Conservation (phyloP, 1,140 invertebrate genomes). For the Heliconius congener region DNA sequence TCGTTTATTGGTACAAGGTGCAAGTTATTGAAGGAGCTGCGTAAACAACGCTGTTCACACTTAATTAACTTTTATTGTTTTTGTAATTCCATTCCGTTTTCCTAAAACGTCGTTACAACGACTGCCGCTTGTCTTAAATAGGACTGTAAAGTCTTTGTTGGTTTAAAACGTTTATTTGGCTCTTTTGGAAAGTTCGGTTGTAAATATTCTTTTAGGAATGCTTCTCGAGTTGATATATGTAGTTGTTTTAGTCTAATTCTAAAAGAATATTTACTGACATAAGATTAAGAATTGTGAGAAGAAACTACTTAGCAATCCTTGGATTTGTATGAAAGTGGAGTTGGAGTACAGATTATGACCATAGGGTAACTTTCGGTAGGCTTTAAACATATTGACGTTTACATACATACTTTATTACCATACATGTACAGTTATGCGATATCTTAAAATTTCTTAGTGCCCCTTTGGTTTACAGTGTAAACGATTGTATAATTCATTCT, state of each 20-base stretch:
- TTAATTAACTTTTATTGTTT: conserved; percentile 44
- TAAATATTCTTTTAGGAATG: neutral
- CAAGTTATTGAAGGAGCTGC: conserved; percentile 29
- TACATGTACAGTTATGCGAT: too few species aligned
- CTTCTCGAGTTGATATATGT: neutral
- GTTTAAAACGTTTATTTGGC: neutral
- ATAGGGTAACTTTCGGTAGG: too few species aligned
- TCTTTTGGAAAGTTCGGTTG: neutral
- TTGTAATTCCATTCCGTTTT: conserved; percentile 26
- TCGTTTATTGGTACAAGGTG: conserved; percentile 25
- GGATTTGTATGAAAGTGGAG: too few species aligned
- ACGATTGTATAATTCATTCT: conserved; percentile 8
- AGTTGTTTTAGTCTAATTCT: neutral
- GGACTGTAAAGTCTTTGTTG: neutral
- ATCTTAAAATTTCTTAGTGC: too few species aligned
- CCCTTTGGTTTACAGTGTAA: too few species aligned
- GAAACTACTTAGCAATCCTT: too few species aligned
- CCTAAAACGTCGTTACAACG: conserved; percentile 2
- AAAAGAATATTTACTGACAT: conserved; percentile 26
- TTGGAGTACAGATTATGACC: too few species aligned
- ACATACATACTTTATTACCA: too few species aligned
- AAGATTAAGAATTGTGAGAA: too few species aligned
- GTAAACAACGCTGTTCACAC: conserved; percentile 31
- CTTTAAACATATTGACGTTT: too few species aligned
- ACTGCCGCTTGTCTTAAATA: conserved; percentile 1